These are phyloP conservation scores for Wasmannia auropunctata DNA, from an alignment of 1,140 invertebrate species.

Conservation along the genomic window DNA sequence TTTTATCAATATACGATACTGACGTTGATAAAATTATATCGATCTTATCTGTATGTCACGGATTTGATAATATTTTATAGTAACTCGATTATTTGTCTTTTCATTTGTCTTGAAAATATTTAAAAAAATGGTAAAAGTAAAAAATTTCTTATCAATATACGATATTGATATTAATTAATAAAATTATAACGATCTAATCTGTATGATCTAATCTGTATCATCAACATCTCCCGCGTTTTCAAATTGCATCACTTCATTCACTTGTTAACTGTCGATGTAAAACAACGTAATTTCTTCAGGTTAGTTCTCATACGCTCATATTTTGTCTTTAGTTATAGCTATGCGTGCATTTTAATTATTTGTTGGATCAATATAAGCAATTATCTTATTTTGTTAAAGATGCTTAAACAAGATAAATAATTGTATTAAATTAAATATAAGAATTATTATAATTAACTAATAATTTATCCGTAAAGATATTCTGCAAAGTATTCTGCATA, in stretches of 20 bases:
- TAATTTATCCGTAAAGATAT: neutral
- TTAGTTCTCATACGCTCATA: constrained; percentile 53
- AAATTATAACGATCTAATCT: too few relatives aligned
- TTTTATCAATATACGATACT: too few relatives aligned
- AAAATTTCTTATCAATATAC: too few relatives aligned
- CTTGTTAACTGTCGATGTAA: constrained; percentile 57
- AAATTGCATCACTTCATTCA: constrained; percentile 72
- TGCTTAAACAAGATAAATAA: too few relatives aligned
- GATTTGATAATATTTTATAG: too few relatives aligned
- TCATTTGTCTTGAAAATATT: too few relatives aligned
- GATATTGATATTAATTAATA: too few relatives aligned
- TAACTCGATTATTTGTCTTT: too few relatives aligned
- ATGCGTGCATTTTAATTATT: neutral
- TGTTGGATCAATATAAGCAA: neutral
- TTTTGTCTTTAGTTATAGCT: neutral
- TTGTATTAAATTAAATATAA: neutral
- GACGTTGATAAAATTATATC: too few relatives aligned
- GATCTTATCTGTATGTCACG: too few relatives aligned
- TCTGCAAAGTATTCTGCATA: too few relatives aligned
- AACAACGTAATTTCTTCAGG: constrained; percentile 62
- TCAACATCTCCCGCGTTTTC: constrained; percentile 64
- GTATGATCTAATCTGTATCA: constrained; percentile 82
- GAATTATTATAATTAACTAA: neutral
- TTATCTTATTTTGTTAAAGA: neutral
- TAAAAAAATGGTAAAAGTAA: too few relatives aligned